Base-by-base conservation (phyloP, 92 coral and sea anemone genomes). In the Porites lobata region DNA sequence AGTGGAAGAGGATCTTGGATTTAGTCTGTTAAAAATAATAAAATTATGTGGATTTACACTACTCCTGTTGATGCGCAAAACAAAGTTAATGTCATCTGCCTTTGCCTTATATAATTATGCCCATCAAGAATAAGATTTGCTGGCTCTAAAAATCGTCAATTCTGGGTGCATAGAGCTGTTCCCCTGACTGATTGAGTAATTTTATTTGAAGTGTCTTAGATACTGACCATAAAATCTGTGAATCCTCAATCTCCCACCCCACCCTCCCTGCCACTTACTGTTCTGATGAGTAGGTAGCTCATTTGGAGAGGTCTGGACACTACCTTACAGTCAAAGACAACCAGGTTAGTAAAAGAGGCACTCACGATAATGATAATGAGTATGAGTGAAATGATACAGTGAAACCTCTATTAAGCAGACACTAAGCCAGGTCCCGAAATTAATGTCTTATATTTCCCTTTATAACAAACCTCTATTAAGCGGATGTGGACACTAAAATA, bases 221-320 rank as follows among this genome's bases (percentile, higher is more conserved):
- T 94, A 97, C 99, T 97, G 97, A 97, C 89, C 98, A 91, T 93
- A 90, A 94, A 93, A 92, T 95, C 90, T 94, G 94, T 94, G 96
- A 95, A 88, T 94, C 96, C 98, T 84, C 92, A 92, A 89, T 86
- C 89, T 94, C 81, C 68, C 89, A 88, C 84, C 80, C 82, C 92
- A 89, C 91, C 51, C 79, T 86, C 88, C 87, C 94, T 89, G 47
- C 47, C 47, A 38, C 47, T 91, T 85, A 91, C 81, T 90, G 94
- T 90, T 91, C 96, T 87, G 82, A 77, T 81, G 96, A 96, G 98
- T 93, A 97, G 99, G 99, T 97, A 75, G 99, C 99, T 70, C 99
- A 97, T 94, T 90, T 97, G 91, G 99, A 97, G 94, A 93, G 99
- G 95, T 97, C 99, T 94, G 99, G 99, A 82, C 99, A 97, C 94